phyloP scores from a whole-genome alignment of 2,888 invertebrate genomes.

The Pecten maximus region DNA sequence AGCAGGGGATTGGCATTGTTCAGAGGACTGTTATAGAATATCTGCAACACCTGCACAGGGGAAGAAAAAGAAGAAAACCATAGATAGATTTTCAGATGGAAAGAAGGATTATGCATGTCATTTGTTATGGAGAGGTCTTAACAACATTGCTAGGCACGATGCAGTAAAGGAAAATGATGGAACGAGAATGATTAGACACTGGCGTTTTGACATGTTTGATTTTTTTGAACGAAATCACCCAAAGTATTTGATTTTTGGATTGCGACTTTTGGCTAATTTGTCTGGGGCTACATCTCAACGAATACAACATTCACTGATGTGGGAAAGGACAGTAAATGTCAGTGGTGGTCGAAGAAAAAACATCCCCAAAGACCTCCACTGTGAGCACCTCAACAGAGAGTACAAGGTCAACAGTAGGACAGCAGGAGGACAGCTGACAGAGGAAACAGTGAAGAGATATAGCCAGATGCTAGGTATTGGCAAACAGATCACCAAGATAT shows the following conservation, averaged over 20 bases:
- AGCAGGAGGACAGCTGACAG: constrained; percentile 41
- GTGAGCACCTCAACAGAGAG: constrained; percentile 46
- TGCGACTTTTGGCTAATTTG: constrained; percentile 44
- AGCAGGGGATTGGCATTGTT: constrained; percentile 48
- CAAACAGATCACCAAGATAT: background rate
- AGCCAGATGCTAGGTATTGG: background rate
- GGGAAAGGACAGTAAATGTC: constrained; percentile 46
- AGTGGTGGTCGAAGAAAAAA: constrained; percentile 40
- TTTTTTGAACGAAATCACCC: constrained; percentile 45
- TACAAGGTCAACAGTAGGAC: constrained; percentile 45
- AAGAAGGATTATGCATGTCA: constrained; percentile 44
- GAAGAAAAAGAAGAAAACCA: no score
- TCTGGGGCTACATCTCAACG: constrained; percentile 45
- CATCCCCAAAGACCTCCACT: constrained; percentile 48
- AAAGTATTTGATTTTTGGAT: constrained; percentile 41
- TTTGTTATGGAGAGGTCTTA: constrained; percentile 42
- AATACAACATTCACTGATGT: constrained; percentile 36
- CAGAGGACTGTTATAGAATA: constrained; percentile 32
- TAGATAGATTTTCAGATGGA: constrained; percentile 35
- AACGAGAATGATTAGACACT: constrained; percentile 42
- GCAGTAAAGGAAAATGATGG: constrained; percentile 53
- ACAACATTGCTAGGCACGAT: constrained; percentile 46
- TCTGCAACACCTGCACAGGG: background rate
- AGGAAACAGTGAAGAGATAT: background rate
- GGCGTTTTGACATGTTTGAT: constrained; percentile 43